A percentile compares a stretch with the other conserved stretches of the same genome.
These are phyloP conservation scores for Thereva nobilitata DNA, from an alignment of 2,888 invertebrate species.

Conservation along the genomic window DNA sequence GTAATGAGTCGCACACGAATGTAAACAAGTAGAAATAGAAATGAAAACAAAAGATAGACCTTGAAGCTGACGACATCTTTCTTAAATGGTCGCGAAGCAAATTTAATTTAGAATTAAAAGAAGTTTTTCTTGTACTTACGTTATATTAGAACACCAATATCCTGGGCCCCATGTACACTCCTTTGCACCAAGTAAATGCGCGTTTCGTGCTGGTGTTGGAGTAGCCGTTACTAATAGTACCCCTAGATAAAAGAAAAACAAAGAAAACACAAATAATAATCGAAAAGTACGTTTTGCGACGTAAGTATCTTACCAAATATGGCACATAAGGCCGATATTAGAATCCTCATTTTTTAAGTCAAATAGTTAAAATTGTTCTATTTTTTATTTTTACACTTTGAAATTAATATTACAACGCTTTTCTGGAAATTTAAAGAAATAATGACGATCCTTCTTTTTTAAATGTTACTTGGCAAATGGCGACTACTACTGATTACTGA, in stretches of 20 bases:
- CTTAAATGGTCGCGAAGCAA: background rate
- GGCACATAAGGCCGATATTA: slow-evolving; percentile 57
- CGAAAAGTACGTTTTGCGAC: background rate
- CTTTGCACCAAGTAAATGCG: slow-evolving; percentile 61
- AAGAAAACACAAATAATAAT: background rate
- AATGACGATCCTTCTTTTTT: background rate
- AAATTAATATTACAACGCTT: background rate
- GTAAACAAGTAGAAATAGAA: slow-evolving; percentile 8
- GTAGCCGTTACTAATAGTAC: slow-evolving; percentile 29
- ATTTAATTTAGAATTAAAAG: background rate
- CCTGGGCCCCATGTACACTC: slow-evolving; percentile 79
- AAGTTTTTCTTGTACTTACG: slow-evolving; percentile 47
- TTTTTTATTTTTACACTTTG: background rate
- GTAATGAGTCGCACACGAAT: background rate
- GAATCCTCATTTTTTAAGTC: slow-evolving; percentile 53
- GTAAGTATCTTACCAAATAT: slow-evolving; percentile 56
- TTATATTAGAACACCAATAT: slow-evolving; percentile 71
- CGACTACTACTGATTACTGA: background rate
- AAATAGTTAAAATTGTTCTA: background rate
- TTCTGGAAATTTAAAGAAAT: background rate
- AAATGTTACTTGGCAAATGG: background rate
- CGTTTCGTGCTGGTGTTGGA: slow-evolving; percentile 33
- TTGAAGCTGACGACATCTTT: slow-evolving; percentile 16
- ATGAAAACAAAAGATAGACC: slow-evolving; percentile 18
- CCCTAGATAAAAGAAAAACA: slow-evolving; percentile 17